Percentiles rank a stretch among this genome's conserved stretches.
These are phyloP conservation scores for Brachymystax lenok DNA, from an alignment of 2,797 vertebrate genomes.

Conservation along the genomic window DNA sequence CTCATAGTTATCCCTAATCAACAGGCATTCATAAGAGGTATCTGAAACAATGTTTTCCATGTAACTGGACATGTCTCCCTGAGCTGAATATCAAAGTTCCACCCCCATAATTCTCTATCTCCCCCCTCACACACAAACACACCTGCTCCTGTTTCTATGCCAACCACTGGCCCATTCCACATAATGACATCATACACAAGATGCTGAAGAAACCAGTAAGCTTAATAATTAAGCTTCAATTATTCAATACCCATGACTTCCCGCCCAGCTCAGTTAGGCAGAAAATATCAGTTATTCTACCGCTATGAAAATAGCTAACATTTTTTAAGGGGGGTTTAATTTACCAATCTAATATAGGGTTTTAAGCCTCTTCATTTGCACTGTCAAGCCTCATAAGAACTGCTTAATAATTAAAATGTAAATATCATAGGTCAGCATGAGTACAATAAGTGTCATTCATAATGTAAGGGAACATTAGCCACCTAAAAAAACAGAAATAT, in stretches of 20 bases:
- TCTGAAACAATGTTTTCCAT: background rate
- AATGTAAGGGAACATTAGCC: too few relatives aligned
- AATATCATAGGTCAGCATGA: too few relatives aligned
- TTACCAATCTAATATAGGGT: background rate
- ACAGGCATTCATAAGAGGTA: background rate
- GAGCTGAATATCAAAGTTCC: background rate
- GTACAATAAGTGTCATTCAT: too few relatives aligned
- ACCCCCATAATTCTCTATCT: background rate
- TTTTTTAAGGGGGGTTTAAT: background rate
- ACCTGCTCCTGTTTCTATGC: slow-evolving; percentile 70
- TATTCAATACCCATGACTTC: slow-evolving; percentile 15
- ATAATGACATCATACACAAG: slow-evolving; percentile 18
- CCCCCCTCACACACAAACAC: slow-evolving; percentile 11
- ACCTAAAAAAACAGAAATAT: too few relatives aligned
- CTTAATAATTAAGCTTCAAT: background rate
- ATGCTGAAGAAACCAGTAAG: slow-evolving; percentile 30
- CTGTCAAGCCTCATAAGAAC: too few relatives aligned
- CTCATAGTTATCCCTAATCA: background rate
- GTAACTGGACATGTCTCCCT: background rate
- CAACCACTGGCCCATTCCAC: slow-evolving; percentile 49
- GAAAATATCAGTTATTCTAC: background rate
- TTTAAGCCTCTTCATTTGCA: background rate
- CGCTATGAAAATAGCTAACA: background rate
- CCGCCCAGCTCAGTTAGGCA: background rate
- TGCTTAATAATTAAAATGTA: too few relatives aligned